Conservation (phyloP, 2,888 invertebrate genomes). For the Rhyacophila evoluta region DNA sequence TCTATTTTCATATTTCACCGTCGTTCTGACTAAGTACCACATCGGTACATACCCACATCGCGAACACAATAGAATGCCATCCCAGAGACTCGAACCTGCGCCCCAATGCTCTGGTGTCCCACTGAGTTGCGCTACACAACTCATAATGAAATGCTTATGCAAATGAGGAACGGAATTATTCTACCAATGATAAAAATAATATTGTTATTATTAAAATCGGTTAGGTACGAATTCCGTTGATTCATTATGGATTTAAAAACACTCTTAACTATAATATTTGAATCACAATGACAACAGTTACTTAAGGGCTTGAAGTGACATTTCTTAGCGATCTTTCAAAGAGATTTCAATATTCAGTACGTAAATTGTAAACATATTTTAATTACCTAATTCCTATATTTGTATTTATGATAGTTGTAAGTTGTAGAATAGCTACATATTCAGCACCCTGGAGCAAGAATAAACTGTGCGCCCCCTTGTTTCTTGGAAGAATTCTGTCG, state of each 20-base stretch:
- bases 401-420: no score
- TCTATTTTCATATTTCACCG: slow-evolving; percentile 52
- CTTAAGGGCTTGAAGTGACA: no score
- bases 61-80: slow-evolving; percentile 53
- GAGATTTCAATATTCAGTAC: no score
- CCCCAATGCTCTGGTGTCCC: slow-evolving; percentile 43
- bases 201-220: not conserved
- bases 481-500: no score
- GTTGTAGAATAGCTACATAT: no score
- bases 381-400: no score
- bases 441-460: no score
- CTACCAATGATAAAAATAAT: slow-evolving; percentile 19
- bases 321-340: no score
- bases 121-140: slow-evolving; percentile 45
- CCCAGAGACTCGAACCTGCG: slow-evolving; percentile 33
- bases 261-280: no score
- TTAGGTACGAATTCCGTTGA: not conserved
- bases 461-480: no score
- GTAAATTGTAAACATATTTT: no score
- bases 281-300: no score
- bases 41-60: slow-evolving; percentile 2
- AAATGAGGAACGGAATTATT: slow-evolving; percentile 42
- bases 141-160: slow-evolving; percentile 53
- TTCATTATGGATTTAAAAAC: slow-evolving; percentile 9
- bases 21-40: slow-evolving; percentile 32